Base-by-base conservation (phyloP, 2,797 vertebrate species). In the Megalops cyprinoides region DNA sequence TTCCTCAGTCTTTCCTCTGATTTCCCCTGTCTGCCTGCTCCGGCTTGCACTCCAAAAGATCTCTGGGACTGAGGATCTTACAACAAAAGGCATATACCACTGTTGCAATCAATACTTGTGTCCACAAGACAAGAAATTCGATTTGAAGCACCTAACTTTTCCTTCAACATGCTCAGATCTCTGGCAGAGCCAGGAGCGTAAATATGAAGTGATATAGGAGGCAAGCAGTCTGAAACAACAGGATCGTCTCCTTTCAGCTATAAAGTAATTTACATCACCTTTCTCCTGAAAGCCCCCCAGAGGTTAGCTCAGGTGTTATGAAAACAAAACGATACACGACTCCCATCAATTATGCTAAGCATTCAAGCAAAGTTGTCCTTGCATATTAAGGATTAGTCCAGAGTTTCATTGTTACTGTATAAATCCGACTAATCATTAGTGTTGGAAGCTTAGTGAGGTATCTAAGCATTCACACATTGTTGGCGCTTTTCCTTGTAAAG, bases 211-310 rank as follows among this genome's bases (percentile, higher is more conserved):
- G n/a, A 49, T 31, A 74, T 34, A 75, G 48, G 56, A 73, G 56
- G 31, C 58, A n/a, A 44, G 77, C 58, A 3, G 23, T 69, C 77
- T 37, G 44, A 76, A 81, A 60, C 53, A 81, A 73, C 55, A 62
- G 78, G 23, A 44, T n/a, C 62, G 39, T 79, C 28, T 65, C 56
- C 51, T 15, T 20, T 75, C 39, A 69, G 46, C 65, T 65, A n/a
- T 39, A 74, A 77, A 56, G 58, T 83, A 62, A 85, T 85, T 85
- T 85, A 76, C 75, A 42, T 31, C 46, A 56, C 77, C 67, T 58
- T 53, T 56, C 67, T 53, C 71, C 31, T 56, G 58, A 80, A 39
- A 28, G 25, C 73, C 37, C 31, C n/a, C 62, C 25, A 10, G 74
- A 28, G 49, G 78, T 14, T 48, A 7, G 39, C 49, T 75, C 15